A percentile compares a stretch with the other conserved stretches of the same genome.
Conservation (phyloP, 92 coral and sea anemone genomes). For the Galaxea fascicularis region DNA sequence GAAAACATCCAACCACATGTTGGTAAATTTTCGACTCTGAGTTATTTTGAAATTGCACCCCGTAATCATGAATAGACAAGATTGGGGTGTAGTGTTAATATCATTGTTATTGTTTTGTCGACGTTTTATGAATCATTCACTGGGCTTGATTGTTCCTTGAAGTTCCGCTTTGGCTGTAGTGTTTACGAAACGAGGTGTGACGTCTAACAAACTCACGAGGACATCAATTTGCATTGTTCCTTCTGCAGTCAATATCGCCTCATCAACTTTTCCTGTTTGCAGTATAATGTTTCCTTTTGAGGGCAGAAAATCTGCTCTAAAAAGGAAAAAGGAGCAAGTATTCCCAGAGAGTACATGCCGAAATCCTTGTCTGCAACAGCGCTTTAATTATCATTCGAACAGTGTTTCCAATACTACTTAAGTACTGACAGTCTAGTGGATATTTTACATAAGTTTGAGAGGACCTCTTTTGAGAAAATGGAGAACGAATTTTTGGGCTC, state of each 20-base stretch:
- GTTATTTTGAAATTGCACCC: neutral
- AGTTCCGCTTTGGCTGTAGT: conserved; percentile 43
- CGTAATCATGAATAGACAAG: conserved; percentile 20
- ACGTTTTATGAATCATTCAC: neutral
- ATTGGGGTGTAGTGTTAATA: conserved; percentile 5
- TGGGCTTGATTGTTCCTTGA: conserved; percentile 21
- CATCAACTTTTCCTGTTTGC: neutral
- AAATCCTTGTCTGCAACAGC: neutral
- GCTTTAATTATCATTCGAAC: neutral
- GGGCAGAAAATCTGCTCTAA: neutral
- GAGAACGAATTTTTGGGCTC: neutral
- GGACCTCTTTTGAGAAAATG: neutral
- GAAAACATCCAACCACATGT: neutral
- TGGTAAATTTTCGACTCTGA: no score
- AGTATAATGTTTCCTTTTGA: neutral
- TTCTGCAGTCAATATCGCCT: conserved; percentile 12
- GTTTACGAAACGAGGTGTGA: conserved; percentile 25
- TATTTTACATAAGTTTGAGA: neutral
- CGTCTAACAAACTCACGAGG: neutral
- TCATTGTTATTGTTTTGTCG: conserved; percentile 34
- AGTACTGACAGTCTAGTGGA: neutral
- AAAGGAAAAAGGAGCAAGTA: neutral
- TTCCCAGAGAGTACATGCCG: neutral
- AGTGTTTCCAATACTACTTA: neutral
- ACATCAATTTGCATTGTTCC: neutral